phyloP scores from a whole-genome alignment of 2,113 vertebrate genomes.

The Oncorhynchus keta region DNA sequence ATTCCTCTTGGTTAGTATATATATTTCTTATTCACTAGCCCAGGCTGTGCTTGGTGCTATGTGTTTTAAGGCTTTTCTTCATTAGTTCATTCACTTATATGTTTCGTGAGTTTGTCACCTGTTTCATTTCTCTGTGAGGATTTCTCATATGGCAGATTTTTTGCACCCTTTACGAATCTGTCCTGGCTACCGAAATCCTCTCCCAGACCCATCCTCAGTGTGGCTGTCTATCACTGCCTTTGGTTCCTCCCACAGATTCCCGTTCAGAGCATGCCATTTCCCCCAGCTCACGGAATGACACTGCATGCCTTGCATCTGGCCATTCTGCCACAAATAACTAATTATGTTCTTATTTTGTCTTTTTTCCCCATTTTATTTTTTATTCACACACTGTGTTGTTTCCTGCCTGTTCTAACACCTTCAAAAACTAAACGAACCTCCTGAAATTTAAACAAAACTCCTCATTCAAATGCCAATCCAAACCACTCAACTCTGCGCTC shows the following conservation, averaged over 20 bases:
- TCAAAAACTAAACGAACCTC: slow-evolving; percentile 69
- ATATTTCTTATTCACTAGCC: no score
- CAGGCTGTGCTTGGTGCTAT: no score
- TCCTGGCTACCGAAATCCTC: slow-evolving; percentile 13
- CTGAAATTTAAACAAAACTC: slow-evolving; percentile 66
- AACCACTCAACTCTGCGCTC: slow-evolving; percentile 61
- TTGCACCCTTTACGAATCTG: no score
- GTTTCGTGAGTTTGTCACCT: not conserved
- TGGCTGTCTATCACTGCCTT: slow-evolving; percentile 28
- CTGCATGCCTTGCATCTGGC: slow-evolving; percentile 82
- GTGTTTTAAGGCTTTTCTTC: not conserved
- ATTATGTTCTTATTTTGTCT: slow-evolving; percentile 97
- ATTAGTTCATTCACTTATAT: slow-evolving; percentile 2
- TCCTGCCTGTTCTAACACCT: slow-evolving; percentile 79
- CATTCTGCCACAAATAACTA: slow-evolving; percentile 87
- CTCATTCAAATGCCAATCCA: slow-evolving; percentile 39
- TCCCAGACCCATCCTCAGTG: slow-evolving; percentile 35
- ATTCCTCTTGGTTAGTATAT: not conserved
- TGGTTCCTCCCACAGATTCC: slow-evolving; percentile 75
- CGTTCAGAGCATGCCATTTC: slow-evolving; percentile 83
- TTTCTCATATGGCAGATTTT: no score
- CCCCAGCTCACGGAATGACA: slow-evolving; percentile 75
- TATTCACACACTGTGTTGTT: slow-evolving; percentile 79
- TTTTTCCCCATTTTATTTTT: slow-evolving; percentile 81
- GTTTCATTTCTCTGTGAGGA: no score